Evolutionary conservation across 1,140 invertebrate species (phyloP), one percentile per base, ranked within the genome.

Genomic region (Tetragonula clypearis): DNA sequence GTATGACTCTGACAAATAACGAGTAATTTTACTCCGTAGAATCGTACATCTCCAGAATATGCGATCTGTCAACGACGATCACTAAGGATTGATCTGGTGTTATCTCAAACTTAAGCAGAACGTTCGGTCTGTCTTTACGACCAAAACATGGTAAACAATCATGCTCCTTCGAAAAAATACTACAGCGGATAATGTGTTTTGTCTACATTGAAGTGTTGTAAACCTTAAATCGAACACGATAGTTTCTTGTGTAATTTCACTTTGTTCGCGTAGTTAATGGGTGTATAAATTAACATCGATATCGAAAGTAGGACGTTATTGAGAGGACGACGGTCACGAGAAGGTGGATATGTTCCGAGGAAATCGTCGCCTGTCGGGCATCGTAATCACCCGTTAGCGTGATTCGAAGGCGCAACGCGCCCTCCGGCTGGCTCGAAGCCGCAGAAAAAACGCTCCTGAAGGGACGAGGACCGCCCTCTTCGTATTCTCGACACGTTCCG

Each of bases 351-450:
- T 2, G 56, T 56, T 68, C 23, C 12, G 62, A 75, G 72, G 65
- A 77, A 77, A 82, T 76, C 56, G 74, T 83, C 49, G 55, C 62
- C 73, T 75, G 35, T n/a, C 81, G 53, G 62, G 81, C 81, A 68
- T 77, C 74, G 74, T 77, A 77, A 84, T 79, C 82, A 79, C 82
- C 76, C 68, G 62, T 78, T 79, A 84, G 69, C 82, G 69, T 65
- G 78, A 85, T 81, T 65, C 35, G 41, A 19, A 53, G 58, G 58
- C 69, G 53, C 49, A 68, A 30, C 60, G 21, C 56, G 30, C 76
- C 82, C 75, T 56, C 76, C 15, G 49, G 82, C 56, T 79, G 68
- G 30, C 76, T 79, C 41, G 56, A 76, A 77, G 53, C 62, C 55
- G 65, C 53, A 69, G 82, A 78, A 83, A 78, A 81, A 83, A 11